Base-by-base conservation (phyloP, 2,113 vertebrate genomes). In the Rhinogobius similis region DNA sequence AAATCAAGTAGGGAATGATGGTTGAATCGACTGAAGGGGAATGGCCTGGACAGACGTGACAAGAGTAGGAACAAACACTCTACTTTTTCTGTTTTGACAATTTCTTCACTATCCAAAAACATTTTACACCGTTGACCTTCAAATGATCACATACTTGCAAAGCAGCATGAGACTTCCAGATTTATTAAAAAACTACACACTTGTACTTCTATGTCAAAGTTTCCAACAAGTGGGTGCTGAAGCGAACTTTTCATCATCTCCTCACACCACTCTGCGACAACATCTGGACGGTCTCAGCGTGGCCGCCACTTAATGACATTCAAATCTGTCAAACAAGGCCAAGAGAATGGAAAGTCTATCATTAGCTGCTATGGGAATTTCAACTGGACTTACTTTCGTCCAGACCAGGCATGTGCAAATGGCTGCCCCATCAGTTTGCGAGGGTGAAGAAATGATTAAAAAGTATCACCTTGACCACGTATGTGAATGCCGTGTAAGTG, bases 361-460 rank as follows among this genome's bases (percentile, higher is more conserved):
- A 82, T 76, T 80, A 81, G 68, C 78, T 70, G 67, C 56, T 20
- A 5, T 18, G 21, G 68, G 70, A 77, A 46, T 63, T 58, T 75
- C 53, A 78, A 59, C 61, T 61, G 72, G 85, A 83, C 75, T 73
- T 72, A 12, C 52, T 14, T 1, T 58, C 62, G 55, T 72, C 72
- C 77, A 75, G 70, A 64, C 63, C 79, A 75, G 72, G 65, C 61
- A 74, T 77, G 79, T 85, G 84, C 36, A 75, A 79, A 84, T 68
- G 76, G 70, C 32, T 64, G 61, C 39, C 39, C 41, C 77, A 73
- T 84, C 75, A 70, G 69, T 83, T 79, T 69, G 67, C 39, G 62
- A 9, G 26, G 64, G 55, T 64, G 81, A 81, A 85, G 69, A 85
- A 87, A 86, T 88, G 26, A 91, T 90, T 89, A 90, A 89, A 90